A percentile compares a stretch with the other conserved stretches of the same genome.
These are phyloP conservation scores for Drosophila formosana DNA, from an alignment of 2,888 invertebrate genomes.

Conservation along the genomic window DNA sequence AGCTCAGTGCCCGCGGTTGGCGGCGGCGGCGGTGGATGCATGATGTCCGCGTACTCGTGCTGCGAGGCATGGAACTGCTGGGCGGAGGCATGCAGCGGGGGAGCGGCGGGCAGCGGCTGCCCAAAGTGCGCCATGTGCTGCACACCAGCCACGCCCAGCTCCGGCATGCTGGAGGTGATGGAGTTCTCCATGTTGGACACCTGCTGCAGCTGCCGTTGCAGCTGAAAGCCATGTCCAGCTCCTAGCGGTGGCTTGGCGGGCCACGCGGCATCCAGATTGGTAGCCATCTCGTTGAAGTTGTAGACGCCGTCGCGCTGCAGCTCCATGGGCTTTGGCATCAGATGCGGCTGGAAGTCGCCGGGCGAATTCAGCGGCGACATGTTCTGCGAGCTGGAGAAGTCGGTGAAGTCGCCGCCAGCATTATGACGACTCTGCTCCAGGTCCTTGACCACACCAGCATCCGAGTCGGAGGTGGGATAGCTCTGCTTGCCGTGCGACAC, in stretches of 20 bases:
- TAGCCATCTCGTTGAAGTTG: constrained; percentile 87
- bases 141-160: constrained; percentile 48
- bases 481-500: constrained; percentile 50
- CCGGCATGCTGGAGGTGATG: constrained; percentile 60
- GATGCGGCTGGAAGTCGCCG: constrained; percentile 77
- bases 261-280: constrained; percentile 87
- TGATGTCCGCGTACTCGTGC: constrained; percentile 69
- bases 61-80: constrained; percentile 63
- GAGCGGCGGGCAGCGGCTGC: constrained; percentile 52
- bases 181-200: constrained; percentile 83
- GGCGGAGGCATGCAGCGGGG: constrained; percentile 54
- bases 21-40: constrained; percentile 63
- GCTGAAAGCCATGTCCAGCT: constrained; percentile 79
- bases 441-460: constrained; percentile 86
- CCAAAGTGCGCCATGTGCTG: constrained; percentile 69
- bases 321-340: constrained; percentile 82
- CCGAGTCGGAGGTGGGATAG: constrained; percentile 86
- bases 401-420: constrained; percentile 79
- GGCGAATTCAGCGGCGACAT: constrained; percentile 84
- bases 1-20: constrained; percentile 73
- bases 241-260: constrained; percentile 83
- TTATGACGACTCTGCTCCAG: constrained; percentile 63
- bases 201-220: constrained; percentile 81
- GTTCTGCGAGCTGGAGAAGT: constrained; percentile 84
- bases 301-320: constrained; percentile 86